Conservation (phyloP, 92 coral and sea anemone genomes). For the Actinernus sp. region DNA sequence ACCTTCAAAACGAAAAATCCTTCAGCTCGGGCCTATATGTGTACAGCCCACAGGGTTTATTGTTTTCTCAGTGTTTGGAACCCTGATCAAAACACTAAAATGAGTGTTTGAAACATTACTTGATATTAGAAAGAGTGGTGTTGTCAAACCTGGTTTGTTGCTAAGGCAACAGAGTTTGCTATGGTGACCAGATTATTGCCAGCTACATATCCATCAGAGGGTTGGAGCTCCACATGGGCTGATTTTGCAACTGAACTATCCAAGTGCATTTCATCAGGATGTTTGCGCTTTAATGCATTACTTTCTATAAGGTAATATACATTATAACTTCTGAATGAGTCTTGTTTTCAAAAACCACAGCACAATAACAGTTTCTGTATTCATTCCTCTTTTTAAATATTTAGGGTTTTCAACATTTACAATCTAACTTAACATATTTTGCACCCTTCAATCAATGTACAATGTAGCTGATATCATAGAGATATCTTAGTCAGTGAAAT, state of each 20-base stretch:
- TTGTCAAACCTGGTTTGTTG: slow-evolving; percentile 62
- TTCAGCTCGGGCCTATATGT: too few species aligned
- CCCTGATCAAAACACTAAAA: too few species aligned
- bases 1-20: too few species aligned
- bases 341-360: background rate
- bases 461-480: too few species aligned
- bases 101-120: too few species aligned
- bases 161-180: slow-evolving; percentile 43
- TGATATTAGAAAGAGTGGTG: too few species aligned
- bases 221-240: slow-evolving; percentile 63
- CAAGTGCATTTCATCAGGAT: slow-evolving; percentile 46
- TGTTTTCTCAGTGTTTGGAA: too few species aligned
- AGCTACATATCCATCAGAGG: slow-evolving; percentile 62
- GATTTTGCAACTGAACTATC: slow-evolving; percentile 39
- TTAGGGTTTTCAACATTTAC: too few species aligned
- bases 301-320: slow-evolving; percentile 17
- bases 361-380: background rate
- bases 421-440: too few species aligned
- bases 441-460: too few species aligned
- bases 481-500: too few species aligned
- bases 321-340: background rate
- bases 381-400: background rate
- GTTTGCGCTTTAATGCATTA: slow-evolving; percentile 74
- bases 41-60: too few species aligned
- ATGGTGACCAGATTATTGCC: slow-evolving; percentile 68